These are phyloP conservation scores for Brachymystax lenok DNA, from an alignment of 2,797 vertebrate genomes.

Conservation along the genomic window DNA sequence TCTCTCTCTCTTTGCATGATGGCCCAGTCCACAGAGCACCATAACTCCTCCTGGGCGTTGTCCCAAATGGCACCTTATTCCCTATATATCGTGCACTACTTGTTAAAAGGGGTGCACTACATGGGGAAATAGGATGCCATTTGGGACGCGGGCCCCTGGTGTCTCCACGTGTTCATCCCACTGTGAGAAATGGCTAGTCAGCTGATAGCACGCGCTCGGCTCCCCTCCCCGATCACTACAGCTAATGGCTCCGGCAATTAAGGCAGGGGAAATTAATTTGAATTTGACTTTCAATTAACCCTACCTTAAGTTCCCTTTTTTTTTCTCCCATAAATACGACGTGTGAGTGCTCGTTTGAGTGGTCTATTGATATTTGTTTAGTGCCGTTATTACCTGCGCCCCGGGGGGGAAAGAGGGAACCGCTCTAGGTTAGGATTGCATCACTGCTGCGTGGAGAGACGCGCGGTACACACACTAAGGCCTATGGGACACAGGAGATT, in stretches of 20 bases:
- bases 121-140: not conserved
- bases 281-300: conserved; percentile 89
- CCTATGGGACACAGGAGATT: conserved; percentile 76
- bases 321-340: conserved; percentile 77
- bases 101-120: not conserved
- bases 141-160: not conserved
- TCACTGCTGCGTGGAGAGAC: conserved; percentile 61
- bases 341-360: conserved; percentile 75
- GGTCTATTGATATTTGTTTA: conserved; percentile 85
- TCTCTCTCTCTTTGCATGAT: conserved; percentile 48
- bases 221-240: conserved; percentile 50
- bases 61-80: not conserved
- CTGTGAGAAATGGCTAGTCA: conserved; percentile 75
- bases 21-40: conserved; percentile 68
- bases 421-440: conserved; percentile 79
- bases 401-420: conserved; percentile 64
- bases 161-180: conserved; percentile 46
- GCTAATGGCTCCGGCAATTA: conserved; percentile 82
- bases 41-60: conserved; percentile 56
- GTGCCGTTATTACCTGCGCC: conserved; percentile 66
- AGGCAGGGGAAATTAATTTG: conserved; percentile 78
- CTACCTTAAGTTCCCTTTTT: conserved; percentile 73
- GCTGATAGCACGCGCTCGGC: conserved; percentile 38
- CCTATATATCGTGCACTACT: not conserved
- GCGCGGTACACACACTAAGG: conserved; percentile 53